phyloP scores from a whole-genome alignment of 2,888 invertebrate genomes.

The Hipparchia semele region DNA sequence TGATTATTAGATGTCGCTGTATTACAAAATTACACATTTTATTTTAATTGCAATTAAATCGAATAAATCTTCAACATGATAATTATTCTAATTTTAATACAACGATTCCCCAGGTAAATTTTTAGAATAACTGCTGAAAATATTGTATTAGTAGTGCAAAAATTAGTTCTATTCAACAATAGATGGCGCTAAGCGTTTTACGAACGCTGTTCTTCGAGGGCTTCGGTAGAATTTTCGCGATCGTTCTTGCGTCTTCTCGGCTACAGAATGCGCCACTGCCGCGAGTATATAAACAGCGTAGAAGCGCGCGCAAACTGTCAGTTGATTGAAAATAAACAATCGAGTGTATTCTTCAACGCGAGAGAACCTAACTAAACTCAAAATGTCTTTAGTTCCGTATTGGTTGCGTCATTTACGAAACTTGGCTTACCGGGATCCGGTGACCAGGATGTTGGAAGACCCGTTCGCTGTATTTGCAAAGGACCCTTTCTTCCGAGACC shows the following conservation, averaged over 20 bases:
- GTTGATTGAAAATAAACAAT: slow-evolving; percentile 51
- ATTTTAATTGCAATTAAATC: no score
- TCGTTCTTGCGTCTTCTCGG: slow-evolving; percentile 54
- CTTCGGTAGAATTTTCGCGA: slow-evolving; percentile 59
- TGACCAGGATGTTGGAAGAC: slow-evolving; percentile 63
- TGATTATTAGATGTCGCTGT: not conserved
- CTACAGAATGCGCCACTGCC: slow-evolving; percentile 55
- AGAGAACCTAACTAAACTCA: slow-evolving; percentile 29
- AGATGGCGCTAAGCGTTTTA: slow-evolving; percentile 52
- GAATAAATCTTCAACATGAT: no score
- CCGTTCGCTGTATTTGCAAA: slow-evolving; percentile 61
- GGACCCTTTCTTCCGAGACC: slow-evolving; percentile 74
- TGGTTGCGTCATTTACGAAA: slow-evolving; percentile 75
- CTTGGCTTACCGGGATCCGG: slow-evolving; percentile 62
- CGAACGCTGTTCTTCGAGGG: not conserved
- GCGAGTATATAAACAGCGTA: slow-evolving; percentile 58
- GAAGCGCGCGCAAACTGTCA: slow-evolving; percentile 44
- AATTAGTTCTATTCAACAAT: slow-evolving; percentile 35
- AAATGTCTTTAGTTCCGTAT: slow-evolving; percentile 74
- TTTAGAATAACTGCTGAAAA: no score
- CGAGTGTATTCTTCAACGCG: slow-evolving; percentile 33
- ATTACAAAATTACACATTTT: not conserved
- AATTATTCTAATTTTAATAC: no score
- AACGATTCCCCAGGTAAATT: no score
- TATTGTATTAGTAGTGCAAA: no score